Evolutionary conservation across 2,888 invertebrate species (phyloP).

Genomic region (Hemicrepidius hirtus): DNA sequence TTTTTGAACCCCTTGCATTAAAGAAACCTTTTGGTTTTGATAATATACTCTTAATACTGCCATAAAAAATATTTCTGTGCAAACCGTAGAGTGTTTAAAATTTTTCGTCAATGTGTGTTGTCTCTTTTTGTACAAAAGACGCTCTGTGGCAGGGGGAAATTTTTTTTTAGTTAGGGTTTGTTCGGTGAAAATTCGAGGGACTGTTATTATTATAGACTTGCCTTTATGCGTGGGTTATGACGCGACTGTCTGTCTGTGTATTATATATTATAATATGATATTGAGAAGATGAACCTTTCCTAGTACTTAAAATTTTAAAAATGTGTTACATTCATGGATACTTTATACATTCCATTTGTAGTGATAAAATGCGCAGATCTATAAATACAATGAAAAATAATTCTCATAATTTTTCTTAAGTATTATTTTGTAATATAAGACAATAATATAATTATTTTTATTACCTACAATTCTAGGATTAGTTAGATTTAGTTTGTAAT

Average conservation of each 20-base stretch:
- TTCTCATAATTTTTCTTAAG: conserved; percentile 36
- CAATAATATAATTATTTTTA: conserved; percentile 47
- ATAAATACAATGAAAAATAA: conserved; percentile 33
- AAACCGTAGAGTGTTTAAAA: neutral
- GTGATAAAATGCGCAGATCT: conserved; percentile 33
- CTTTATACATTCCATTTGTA: conserved; percentile 40
- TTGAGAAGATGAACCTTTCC: conserved; percentile 16
- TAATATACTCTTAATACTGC: conserved; percentile 20
- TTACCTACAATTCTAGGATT: conserved; percentile 27
- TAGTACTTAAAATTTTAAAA: conserved; percentile 40
- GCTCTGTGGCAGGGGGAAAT: neutral
- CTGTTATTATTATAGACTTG: conserved; percentile 34
- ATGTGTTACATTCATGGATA: conserved; percentile 30
- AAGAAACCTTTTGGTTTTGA: too few relatives aligned
- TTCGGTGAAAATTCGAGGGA: conserved; percentile 1
- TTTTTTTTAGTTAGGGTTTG: neutral
- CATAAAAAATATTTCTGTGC: conserved; percentile 15
- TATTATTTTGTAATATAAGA: conserved; percentile 43
- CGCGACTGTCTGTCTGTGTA: conserved; percentile 25
- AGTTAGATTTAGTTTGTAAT: conserved; percentile 39
- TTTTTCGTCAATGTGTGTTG: too few relatives aligned
- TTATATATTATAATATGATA: conserved; percentile 24
- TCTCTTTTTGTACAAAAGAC: too few relatives aligned
- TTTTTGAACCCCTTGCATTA: too few relatives aligned
- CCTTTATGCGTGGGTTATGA: conserved; percentile 32